Conservation (phyloP, 2,113 vertebrate genomes). For the Hypomesus transpacificus region DNA sequence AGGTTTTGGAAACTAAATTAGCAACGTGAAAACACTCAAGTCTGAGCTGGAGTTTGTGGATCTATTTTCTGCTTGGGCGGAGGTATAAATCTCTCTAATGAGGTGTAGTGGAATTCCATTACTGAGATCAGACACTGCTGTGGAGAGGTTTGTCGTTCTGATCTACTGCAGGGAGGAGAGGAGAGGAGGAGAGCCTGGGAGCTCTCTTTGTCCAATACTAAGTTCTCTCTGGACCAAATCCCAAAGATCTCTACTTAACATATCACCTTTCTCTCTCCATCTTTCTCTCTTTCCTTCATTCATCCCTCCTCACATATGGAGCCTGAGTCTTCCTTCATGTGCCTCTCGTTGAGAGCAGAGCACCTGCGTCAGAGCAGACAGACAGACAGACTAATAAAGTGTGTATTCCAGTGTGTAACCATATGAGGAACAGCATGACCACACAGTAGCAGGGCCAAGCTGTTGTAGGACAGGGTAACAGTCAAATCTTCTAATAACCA, state of each 20-base stretch:
- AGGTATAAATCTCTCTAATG: slow-evolving; percentile 2
- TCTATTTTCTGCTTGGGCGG: not conserved
- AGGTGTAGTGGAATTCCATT: not conserved
- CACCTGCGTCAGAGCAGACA: not conserved
- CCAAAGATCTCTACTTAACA: too few relatives aligned
- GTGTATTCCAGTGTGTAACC: not conserved
- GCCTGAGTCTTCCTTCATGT: not conserved
- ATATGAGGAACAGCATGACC: not conserved
- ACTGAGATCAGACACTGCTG: not conserved
- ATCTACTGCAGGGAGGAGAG: too few relatives aligned
- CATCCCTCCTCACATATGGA: not conserved
- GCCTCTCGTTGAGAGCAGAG: not conserved
- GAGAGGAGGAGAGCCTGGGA: too few relatives aligned
- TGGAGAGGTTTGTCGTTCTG: too few relatives aligned
- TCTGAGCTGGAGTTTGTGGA: not conserved
- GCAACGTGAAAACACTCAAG: not conserved
- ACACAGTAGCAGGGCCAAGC: slow-evolving; percentile 10
- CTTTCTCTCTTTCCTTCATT: not conserved
- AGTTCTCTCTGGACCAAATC: too few relatives aligned
- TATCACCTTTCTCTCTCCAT: not conserved
- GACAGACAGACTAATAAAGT: not conserved
- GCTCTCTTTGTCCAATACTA: too few relatives aligned
- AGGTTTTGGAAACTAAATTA: not conserved
- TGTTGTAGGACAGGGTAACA: slow-evolving; percentile 13
- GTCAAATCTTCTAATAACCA: not conserved